Base-by-base conservation (phyloP, 92 coral and sea anemone genomes). In the Heliopora coerulea region DNA sequence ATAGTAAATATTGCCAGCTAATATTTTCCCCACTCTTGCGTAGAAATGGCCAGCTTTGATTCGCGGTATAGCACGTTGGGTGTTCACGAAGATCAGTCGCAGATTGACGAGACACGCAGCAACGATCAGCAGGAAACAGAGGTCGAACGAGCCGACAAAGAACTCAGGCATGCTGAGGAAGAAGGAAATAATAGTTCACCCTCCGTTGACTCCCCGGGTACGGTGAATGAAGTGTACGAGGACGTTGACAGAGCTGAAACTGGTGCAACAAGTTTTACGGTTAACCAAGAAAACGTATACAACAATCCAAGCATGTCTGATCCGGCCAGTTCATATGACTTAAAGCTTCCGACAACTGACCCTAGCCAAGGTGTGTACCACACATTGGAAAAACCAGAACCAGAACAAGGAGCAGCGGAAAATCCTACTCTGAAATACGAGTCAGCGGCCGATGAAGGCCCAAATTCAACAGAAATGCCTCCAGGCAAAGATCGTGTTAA, bases 71-170 rank as follows among this genome's bases (percentile, higher is more conserved):
- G 10, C 60, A 17, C 12, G 29, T 4, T 4, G 11, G 42, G 4
- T 11, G 2, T 46, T 15, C 3, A 46, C 52, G 17, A 46, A 15
- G 52, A 46, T 6, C 52, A 10, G 52, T 46, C 52, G 52, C 57
- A 56, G 26, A 27, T 12, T 41, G 44, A 67, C 58, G 74, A 67
- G 34, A 28, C 74, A 29, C 40, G 44, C 24, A 41, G 29, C 11
- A 26, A 27, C 8, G 35, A 46, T 14, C 40, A 39, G 3, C 9
- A 26, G 7, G 41, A 13, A 8, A 20, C 34, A 4, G 2, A 29
- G 8, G 2, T 15, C 6, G 56, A 65, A 23, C 72, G 8, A n/a
- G 28, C 23, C 18, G 13, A 65, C 34, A 25, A 37, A 15, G 52
- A n/a, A 46, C 52, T 46, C 14, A 46, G n/a, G 15, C 14, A 7